A percentile compares a stretch with the other conserved stretches of the same genome.
These are phyloP conservation scores for Talpa occidentalis DNA, from an alignment of 2,113 vertebrate species.

Conservation along the genomic window DNA sequence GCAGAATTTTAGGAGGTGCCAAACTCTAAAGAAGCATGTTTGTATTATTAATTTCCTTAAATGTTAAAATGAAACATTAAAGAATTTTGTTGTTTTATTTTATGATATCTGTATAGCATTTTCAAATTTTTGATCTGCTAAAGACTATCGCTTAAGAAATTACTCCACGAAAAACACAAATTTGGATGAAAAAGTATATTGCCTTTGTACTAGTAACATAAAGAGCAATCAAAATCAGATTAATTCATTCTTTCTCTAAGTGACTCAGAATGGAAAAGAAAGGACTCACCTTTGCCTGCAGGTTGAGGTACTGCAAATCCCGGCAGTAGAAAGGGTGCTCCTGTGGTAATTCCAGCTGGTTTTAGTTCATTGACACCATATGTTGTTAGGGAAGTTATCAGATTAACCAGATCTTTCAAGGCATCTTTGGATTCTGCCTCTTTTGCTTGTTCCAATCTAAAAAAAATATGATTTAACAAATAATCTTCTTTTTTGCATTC, in stretches of 20 bases:
- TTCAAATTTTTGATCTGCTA: background rate
- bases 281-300: slow-evolving; percentile 93
- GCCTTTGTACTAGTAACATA: background rate
- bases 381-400: slow-evolving; percentile 96
- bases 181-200: background rate
- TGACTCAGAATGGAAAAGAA: background rate
- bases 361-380: slow-evolving; percentile 96
- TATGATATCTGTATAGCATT: background rate
- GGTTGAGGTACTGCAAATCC: slow-evolving; percentile 97
- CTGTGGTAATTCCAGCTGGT: slow-evolving; percentile 95
- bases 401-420: slow-evolving; percentile 96
- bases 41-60: background rate
- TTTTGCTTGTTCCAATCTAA: slow-evolving; percentile 97
- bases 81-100: background rate
- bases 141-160: background rate
- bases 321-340: slow-evolving; percentile 96
- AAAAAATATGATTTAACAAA: slow-evolving; percentile 50
- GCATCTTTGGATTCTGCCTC: slow-evolving; percentile 97
- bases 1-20: background rate
- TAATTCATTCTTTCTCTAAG: background rate
- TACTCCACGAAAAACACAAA: background rate
- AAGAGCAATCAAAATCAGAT: background rate
- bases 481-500: background rate
- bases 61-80: background rate
- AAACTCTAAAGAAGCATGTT: background rate